Percentiles rank a stretch among this genome's conserved stretches.
phyloP scores from a whole-genome alignment of 92 coral and sea anemone species.

The Parazoanthus swiftii region DNA sequence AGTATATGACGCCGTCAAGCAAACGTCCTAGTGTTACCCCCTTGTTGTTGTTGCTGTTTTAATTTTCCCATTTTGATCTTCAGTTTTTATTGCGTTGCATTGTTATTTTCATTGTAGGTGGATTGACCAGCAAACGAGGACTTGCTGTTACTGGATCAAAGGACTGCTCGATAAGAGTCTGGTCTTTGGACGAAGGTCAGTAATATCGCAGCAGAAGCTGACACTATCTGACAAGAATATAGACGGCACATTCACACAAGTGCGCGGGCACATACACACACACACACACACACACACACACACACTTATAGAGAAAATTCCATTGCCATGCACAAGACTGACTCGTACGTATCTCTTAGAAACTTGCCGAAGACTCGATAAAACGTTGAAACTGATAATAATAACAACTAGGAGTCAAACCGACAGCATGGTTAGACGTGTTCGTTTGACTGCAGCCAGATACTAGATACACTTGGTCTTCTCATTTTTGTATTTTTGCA shows the following conservation, averaged over 20 bases:
- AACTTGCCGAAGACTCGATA: too few species aligned
- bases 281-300: not conserved
- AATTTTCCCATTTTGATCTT: not conserved
- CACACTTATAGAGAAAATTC: not conserved
- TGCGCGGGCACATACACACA: not conserved
- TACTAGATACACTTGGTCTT: too few species aligned
- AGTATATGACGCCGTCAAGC: too few species aligned
- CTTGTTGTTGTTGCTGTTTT: not conserved
- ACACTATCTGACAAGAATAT: not conserved
- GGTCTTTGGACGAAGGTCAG: constrained; percentile 93
- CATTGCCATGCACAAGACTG: not conserved
- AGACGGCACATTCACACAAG: not conserved
- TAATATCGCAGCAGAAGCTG: not conserved
- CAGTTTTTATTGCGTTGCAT: too few species aligned
- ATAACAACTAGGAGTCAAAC: too few species aligned
- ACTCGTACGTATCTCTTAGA: too few species aligned
- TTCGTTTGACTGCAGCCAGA: too few species aligned
- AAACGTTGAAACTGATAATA: too few species aligned
- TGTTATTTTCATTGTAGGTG: constrained; percentile 30
- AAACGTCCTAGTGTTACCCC: not conserved
- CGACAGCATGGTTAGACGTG: too few species aligned
- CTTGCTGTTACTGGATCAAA: constrained; percentile 91
- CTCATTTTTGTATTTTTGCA: too few species aligned
- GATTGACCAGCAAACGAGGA: constrained; percentile 53
- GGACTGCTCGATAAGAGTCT: constrained; percentile 92